phyloP scores from a whole-genome alignment of 2,888 invertebrate species.

The Apamea epomidion region DNA sequence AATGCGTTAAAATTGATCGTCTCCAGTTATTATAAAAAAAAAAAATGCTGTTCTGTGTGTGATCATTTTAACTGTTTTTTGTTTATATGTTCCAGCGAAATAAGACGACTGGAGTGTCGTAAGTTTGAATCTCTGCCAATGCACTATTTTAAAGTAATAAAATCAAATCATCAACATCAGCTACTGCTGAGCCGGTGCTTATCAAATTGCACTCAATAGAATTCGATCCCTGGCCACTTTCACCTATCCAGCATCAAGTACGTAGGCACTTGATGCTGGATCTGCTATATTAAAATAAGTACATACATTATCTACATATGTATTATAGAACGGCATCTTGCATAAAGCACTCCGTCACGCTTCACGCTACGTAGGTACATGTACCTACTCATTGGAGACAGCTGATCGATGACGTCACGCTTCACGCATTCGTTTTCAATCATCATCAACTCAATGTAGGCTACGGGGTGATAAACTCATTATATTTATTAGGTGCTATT shows the following conservation, averaged over 20 bases:
- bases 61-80: not conserved
- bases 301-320: not conserved
- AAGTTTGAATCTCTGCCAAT: not conserved
- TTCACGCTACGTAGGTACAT: slow-evolving; percentile 17
- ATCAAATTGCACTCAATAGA: not conserved
- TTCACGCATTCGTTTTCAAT: slow-evolving; percentile 30
- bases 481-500: not conserved
- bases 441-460: slow-evolving; percentile 3
- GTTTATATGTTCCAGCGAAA: not conserved
- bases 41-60: not conserved
- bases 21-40: no score
- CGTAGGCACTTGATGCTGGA: not conserved
- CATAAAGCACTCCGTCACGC: slow-evolving; percentile 38
- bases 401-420: slow-evolving; percentile 53
- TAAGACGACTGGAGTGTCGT: not conserved
- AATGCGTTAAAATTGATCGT: no score
- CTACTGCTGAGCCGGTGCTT: not conserved
- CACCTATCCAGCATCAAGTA: not conserved
- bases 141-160: not conserved
- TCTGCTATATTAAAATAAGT: not conserved
- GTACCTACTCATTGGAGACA: slow-evolving; percentile 23
- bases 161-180: not conserved
- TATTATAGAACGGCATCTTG: not conserved
- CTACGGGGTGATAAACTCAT: not conserved
- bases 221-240: no score